phyloP scores from a whole-genome alignment of 2,888 invertebrate species.

The Noctua janthe region DNA sequence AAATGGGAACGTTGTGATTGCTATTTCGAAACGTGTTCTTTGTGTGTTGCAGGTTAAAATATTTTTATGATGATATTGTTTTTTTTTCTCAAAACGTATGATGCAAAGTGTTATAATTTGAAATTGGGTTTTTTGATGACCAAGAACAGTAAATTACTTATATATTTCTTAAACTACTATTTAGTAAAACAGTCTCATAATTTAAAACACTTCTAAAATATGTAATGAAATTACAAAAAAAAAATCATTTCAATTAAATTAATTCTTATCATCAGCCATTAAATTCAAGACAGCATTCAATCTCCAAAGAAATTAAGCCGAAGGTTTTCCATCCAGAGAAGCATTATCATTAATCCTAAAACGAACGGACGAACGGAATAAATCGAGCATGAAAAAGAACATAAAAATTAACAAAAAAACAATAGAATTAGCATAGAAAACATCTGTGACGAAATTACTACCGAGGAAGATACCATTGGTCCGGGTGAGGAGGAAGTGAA shows the following conservation, averaged over 20 bases:
- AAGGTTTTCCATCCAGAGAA: slow-evolving; percentile 76
- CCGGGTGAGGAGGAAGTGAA: slow-evolving; percentile 20
- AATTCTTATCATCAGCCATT: slow-evolving; percentile 60
- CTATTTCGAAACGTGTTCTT: slow-evolving; percentile 43
- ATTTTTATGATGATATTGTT: not conserved
- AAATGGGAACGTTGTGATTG: slow-evolving; percentile 35
- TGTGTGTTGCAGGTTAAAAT: slow-evolving; percentile 10
- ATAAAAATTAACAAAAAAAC: slow-evolving; percentile 91
- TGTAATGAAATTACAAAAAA: not conserved
- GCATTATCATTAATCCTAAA: slow-evolving; percentile 87
- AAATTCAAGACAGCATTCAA: slow-evolving; percentile 55
- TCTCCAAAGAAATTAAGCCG: slow-evolving; percentile 54
- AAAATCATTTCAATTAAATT: slow-evolving; percentile 35
- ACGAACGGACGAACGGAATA: slow-evolving; percentile 84
- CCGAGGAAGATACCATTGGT: slow-evolving; percentile 72
- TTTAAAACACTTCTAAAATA: not conserved
- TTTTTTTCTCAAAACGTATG: not conserved
- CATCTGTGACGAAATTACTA: slow-evolving; percentile 87
- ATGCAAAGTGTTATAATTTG: not conserved
- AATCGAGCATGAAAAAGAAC: slow-evolving; percentile 88
- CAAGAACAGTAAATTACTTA: not conserved
- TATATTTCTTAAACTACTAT: too few species aligned
- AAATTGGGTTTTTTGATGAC: not conserved
- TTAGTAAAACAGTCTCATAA: too few species aligned
- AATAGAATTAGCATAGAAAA: slow-evolving; percentile 90